Conservation (phyloP, 2,797 vertebrate genomes). For the Tapirus indicus region DNA sequence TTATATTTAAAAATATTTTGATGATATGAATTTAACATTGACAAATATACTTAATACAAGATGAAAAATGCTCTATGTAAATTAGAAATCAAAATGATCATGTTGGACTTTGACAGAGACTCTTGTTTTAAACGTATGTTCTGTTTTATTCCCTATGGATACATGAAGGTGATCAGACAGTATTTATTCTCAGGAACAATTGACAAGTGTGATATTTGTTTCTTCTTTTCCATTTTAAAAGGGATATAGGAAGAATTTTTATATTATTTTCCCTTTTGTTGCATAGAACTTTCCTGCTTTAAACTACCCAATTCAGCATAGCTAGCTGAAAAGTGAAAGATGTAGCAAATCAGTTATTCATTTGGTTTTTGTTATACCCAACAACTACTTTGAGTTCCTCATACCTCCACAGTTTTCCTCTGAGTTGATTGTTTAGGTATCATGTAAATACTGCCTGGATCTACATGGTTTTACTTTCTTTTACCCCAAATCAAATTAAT, state of each 20-base stretch:
- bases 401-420: neutral
- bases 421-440: neutral
- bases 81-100: constrained; percentile 23
- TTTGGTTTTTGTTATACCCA: neutral
- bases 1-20: constrained; percentile 45
- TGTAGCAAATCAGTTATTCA: neutral
- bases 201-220: neutral
- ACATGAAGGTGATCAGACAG: neutral
- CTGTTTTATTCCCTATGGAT: neutral
- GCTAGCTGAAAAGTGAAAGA: neutral
- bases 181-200: constrained; percentile 7
- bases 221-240: constrained; percentile 60
- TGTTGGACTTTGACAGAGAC: neutral
- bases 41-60: neutral
- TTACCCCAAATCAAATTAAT: neutral
- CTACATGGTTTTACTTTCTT: neutral
- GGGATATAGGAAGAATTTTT: constrained; percentile 15
- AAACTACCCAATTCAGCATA: neutral
- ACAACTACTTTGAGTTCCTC: neutral
- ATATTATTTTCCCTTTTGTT: neutral
- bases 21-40: constrained; percentile 14
- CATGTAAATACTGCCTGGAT: neutral
- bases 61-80: neutral
- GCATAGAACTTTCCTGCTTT: constrained; percentile 20
- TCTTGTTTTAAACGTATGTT: neutral